Evolutionary conservation across 2,797 vertebrate genomes (phyloP), one percentile per base, ranked within the genome.

Genomic region (Parauchenoglanis punctatus): DNA sequence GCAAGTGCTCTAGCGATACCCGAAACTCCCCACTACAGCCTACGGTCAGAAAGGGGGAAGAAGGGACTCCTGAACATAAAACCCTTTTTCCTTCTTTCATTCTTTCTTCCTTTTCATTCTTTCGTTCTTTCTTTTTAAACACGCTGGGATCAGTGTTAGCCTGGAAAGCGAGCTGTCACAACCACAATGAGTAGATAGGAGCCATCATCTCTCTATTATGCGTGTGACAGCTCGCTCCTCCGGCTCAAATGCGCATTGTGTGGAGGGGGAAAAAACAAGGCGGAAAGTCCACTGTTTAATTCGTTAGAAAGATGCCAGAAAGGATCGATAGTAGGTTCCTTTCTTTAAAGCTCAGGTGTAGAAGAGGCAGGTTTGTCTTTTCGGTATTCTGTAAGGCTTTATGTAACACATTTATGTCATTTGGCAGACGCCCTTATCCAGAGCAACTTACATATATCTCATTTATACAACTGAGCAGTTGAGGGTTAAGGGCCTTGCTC

Each of bases 161-260:
- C 46, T 73, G 67, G 80, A 23, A 59, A 65, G 44, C 17, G 3
- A 35, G 54, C 54, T 61, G 67, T 73, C 46, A 68, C 67, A 73
- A 35, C 18, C 40, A 73, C 76, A 85, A 68, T 23, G 40, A 23
- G 13, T 23, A 54, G 40, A 81, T 49, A 28, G n/a, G 25, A 61
- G 67, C 52, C 35, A 68, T 84, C 58, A 84, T 28, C 5, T 61
- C 13, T 83, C 10, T 31, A 31, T 83, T 83, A 52, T 52, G 44
- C 23, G n/a, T 54, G 63, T 83, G 28, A 82, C 46, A 68, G 46
- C 44, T 20, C 44, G 7, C 23, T 20, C 67, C n/a, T 67, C 61
- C 28, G 15, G n/a, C 61, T 82, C 67, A 18, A 82, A 52, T 20
- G 44, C 67, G 49, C 81, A 82, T 65, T 28, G 35, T 81, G 59